Percentiles rank a stretch among this genome's conserved stretches.
These are phyloP conservation scores for Ditula angustiorana DNA, from an alignment of 2,888 invertebrate genomes.

Conservation along the genomic window DNA sequence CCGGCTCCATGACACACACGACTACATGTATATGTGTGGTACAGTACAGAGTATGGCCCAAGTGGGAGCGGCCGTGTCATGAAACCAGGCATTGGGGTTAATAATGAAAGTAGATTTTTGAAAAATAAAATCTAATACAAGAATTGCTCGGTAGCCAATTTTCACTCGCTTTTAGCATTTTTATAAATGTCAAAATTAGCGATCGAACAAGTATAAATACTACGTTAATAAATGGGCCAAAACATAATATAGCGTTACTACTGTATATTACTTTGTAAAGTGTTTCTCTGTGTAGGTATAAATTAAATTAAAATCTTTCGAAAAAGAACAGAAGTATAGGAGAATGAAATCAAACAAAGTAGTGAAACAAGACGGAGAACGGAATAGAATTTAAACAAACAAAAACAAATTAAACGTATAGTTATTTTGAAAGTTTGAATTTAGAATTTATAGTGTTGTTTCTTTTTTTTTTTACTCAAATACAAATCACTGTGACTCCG, in stretches of 20 bases:
- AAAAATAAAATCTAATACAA: slow-evolving; percentile 69
- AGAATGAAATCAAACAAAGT: slow-evolving; percentile 62
- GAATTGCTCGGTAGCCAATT: slow-evolving; percentile 76
- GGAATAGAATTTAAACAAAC: slow-evolving; percentile 57
- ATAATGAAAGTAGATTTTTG: slow-evolving; percentile 61
- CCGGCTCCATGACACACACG: slow-evolving; percentile 72
- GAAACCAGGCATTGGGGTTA: slow-evolving; percentile 70
- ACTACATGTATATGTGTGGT: slow-evolving; percentile 41
- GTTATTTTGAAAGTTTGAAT: slow-evolving; percentile 61
- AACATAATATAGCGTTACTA: slow-evolving; percentile 76
- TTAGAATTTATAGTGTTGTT: slow-evolving; percentile 65
- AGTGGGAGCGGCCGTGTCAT: slow-evolving; percentile 64
- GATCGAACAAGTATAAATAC: slow-evolving; percentile 69
- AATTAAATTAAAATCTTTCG: slow-evolving; percentile 62
- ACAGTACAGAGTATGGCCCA: slow-evolving; percentile 30
- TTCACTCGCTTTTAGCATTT: not conserved
- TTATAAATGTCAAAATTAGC: slow-evolving; percentile 57
- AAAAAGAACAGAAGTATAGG: slow-evolving; percentile 77
- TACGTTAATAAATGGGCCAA: slow-evolving; percentile 79
- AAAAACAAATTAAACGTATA: slow-evolving; percentile 56
- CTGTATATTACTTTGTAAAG: slow-evolving; percentile 76
- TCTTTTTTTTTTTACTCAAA: slow-evolving; percentile 50
- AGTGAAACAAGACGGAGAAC: slow-evolving; percentile 57
- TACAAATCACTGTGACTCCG: slow-evolving; percentile 62
- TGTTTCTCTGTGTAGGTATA: slow-evolving; percentile 85